phyloP scores from a whole-genome alignment of 2,888 invertebrate species.

The Linnaemya vulpina region DNA sequence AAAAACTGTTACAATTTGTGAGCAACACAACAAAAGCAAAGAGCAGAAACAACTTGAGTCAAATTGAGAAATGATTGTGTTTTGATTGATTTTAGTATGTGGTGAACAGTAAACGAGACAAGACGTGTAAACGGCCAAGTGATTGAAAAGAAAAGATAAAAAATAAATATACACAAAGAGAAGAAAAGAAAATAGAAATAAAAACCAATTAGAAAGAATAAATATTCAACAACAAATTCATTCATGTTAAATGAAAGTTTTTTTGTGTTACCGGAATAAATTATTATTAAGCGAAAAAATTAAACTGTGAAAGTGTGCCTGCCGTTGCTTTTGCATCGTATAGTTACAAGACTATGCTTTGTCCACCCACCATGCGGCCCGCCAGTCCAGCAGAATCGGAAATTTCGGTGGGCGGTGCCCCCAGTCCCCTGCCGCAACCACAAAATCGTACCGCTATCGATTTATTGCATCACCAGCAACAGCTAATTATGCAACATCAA shows the following conservation, averaged over 20 bases:
- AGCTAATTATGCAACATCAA: conserved; percentile 79
- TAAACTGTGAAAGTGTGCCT: conserved; percentile 7
- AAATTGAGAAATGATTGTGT: conserved; percentile 73
- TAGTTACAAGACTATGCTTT: conserved; percentile 78
- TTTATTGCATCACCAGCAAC: conserved; percentile 81
- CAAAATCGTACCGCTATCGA: conserved; percentile 77
- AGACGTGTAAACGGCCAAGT: conserved; percentile 69
- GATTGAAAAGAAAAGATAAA: conserved; percentile 28
- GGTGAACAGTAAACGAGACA: conserved; percentile 72
- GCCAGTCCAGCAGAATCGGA: conserved; percentile 83
- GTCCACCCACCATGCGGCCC: conserved; percentile 83
- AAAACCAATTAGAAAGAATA: conserved; percentile 32
- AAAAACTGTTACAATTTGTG: conserved; percentile 69
- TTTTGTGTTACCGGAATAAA: not conserved
- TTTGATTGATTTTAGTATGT: conserved; percentile 76
- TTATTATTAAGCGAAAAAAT: not conserved
- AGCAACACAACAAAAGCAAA: conserved; percentile 46
- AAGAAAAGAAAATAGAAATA: conserved; percentile 28
- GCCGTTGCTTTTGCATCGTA: not conserved
- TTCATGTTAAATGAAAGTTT: not conserved
- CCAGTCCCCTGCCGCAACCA: conserved; percentile 79
- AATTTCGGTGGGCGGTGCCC: conserved; percentile 83
- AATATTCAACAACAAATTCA: conserved; percentile 19
- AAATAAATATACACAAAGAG: not conserved
- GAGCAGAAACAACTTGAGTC: conserved; percentile 48